These are phyloP conservation scores for Chymomyza procnemis DNA, from an alignment of 2,888 invertebrate species.

Conservation along the genomic window DNA sequence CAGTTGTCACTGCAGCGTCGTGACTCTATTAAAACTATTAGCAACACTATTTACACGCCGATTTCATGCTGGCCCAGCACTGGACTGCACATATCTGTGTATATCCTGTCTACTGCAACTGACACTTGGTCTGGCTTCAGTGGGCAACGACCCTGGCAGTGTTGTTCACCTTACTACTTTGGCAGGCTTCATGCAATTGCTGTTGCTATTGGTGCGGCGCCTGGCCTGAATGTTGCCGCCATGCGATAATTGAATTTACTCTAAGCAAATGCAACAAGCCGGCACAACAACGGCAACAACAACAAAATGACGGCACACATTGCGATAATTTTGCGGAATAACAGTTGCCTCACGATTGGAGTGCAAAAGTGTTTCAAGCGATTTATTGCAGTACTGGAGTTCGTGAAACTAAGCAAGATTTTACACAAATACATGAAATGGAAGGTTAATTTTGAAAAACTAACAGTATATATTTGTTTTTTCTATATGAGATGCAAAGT, in stretches of 20 bases:
- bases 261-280: slow-evolving; percentile 39
- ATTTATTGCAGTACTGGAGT: no score
- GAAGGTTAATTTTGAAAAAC: no score
- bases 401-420: no score
- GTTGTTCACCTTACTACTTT: not conserved
- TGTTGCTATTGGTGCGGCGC: not conserved
- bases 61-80: not conserved
- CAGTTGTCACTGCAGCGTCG: not conserved
- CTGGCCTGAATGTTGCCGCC: slow-evolving; percentile 6
- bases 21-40: slow-evolving; percentile 19
- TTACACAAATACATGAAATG: no score
- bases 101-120: no score
- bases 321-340: not conserved
- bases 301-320: not conserved
- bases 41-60: slow-evolving; percentile 8
- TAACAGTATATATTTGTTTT: no score
- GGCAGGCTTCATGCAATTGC: not conserved
- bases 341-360: no score
- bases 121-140: no score
- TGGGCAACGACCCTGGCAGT: not conserved
- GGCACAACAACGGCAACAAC: slow-evolving; percentile 15
- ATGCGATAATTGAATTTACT: slow-evolving; percentile 51
- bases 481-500: no score
- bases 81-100: not conserved
- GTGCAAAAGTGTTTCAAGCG: no score